phyloP scores from a whole-genome alignment of 1,140 invertebrate genomes.

The Zaprionus africanus region DNA sequence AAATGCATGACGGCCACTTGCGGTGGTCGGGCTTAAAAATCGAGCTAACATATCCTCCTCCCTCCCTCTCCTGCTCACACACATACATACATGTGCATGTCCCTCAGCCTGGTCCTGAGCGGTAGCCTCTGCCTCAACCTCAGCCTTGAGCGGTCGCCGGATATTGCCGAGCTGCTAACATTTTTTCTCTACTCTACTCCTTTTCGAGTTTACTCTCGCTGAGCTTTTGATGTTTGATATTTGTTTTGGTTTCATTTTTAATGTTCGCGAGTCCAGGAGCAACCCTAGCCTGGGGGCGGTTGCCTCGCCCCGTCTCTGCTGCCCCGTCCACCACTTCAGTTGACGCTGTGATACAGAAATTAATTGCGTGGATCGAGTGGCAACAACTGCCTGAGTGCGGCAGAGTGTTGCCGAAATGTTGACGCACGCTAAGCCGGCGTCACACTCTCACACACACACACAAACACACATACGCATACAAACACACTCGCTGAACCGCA shows the following conservation, averaged over 20 bases:
- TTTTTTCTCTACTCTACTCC: constrained; percentile 22
- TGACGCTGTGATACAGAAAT: constrained; percentile 73
- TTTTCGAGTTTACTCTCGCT: constrained; percentile 37
- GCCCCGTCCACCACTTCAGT: constrained; percentile 50
- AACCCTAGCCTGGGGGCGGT: constrained; percentile 43
- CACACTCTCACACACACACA: constrained; percentile 33
- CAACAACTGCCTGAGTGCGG: constrained; percentile 42
- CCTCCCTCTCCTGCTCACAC: not conserved
- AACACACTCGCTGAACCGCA: constrained; percentile 53
- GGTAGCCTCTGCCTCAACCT: not conserved
- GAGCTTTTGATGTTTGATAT: constrained; percentile 77
- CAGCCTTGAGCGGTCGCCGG: constrained; percentile 29
- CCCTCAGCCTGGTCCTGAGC: not conserved
- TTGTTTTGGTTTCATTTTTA: constrained; percentile 81
- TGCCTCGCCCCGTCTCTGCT: constrained; percentile 33
- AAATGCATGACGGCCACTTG: constrained; percentile 7
- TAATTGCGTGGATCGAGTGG: constrained; percentile 82
- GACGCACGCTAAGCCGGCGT: constrained; percentile 70
- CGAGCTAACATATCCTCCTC: not conserved
- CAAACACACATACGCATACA: constrained; percentile 52
- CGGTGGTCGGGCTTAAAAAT: not conserved
- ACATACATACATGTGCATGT: not conserved
- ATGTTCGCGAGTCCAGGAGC: constrained; percentile 41
- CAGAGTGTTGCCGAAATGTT: constrained; percentile 77
- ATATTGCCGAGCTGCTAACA: constrained; percentile 58